Evolutionary conservation across 1,140 invertebrate genomes (phyloP).

Genomic region (Lepidurus couesii): DNA sequence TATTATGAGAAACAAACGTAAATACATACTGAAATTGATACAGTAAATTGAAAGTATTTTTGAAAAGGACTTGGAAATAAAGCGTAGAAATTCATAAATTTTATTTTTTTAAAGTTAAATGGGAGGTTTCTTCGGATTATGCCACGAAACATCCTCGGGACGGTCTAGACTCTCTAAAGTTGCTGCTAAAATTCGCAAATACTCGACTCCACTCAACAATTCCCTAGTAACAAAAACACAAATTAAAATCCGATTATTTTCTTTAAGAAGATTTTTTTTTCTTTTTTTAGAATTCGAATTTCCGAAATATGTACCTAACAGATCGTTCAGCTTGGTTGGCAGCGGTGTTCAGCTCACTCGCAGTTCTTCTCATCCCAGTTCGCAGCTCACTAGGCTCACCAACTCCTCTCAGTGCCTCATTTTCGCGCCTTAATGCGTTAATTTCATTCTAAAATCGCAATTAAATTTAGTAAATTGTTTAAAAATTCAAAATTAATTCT

Average conservation of each 20-base stretch:
- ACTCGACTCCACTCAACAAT: neutral
- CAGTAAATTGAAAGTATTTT: neutral
- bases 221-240: neutral
- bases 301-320: neutral
- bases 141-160: neutral
- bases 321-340: conserved; percentile 5
- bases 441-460: neutral
- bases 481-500: neutral
- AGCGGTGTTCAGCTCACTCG: neutral
- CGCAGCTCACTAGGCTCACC: neutral
- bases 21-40: neutral
- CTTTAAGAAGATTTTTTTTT: neutral
- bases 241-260: neutral
- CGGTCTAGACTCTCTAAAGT: neutral
- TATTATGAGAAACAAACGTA: neutral
- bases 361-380: neutral
- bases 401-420: neutral
- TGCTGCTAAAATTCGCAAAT: neutral
- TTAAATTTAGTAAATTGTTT: too few relatives aligned
- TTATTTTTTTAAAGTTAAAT: neutral
- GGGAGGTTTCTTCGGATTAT: neutral
- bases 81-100: neutral
- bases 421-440: neutral
- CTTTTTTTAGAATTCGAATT: neutral
- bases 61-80: neutral